phyloP scores from a whole-genome alignment of 2,797 vertebrate genomes.

The Zenarchopterus dispar region DNA sequence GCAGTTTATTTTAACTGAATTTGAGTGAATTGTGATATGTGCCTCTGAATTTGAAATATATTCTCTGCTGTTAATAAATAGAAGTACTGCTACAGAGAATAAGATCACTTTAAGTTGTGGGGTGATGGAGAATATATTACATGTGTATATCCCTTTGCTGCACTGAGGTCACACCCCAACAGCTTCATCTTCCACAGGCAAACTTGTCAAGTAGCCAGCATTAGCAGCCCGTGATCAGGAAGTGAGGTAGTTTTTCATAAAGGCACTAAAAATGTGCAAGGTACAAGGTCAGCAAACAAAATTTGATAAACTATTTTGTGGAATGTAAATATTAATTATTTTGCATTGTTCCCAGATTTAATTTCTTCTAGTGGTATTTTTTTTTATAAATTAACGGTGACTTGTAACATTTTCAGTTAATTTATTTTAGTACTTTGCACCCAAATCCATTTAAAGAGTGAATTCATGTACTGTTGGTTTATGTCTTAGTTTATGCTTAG shows the following conservation, averaged over 20 bases:
- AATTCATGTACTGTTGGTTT: too few species aligned
- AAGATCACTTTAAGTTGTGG: neutral
- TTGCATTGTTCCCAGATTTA: too few species aligned
- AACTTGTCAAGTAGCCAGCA: conserved; percentile 29
- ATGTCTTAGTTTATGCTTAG: too few species aligned
- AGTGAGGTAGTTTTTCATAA: conserved; percentile 9
- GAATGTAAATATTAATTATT: too few species aligned
- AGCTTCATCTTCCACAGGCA: conserved; percentile 11
- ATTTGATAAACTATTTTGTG: too few species aligned
- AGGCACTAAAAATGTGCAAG: neutral
- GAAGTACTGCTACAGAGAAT: neutral
- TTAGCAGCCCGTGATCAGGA: conserved; percentile 52
- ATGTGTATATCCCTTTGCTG: conserved; percentile 28
- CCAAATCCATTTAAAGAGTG: too few species aligned
- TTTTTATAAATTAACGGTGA: too few species aligned
- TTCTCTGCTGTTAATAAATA: neutral
- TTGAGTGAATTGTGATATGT: neutral
- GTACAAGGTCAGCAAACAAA: too few species aligned
- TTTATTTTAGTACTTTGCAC: too few species aligned
- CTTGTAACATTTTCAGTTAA: too few species aligned
- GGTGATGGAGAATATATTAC: neutral
- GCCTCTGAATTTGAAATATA: neutral
- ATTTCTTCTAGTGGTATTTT: too few species aligned
- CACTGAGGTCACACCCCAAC: conserved; percentile 66
- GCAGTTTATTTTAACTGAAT: neutral